Conservation (phyloP, 1,140 invertebrate genomes). For the Globodera rostochiensis region DNA sequence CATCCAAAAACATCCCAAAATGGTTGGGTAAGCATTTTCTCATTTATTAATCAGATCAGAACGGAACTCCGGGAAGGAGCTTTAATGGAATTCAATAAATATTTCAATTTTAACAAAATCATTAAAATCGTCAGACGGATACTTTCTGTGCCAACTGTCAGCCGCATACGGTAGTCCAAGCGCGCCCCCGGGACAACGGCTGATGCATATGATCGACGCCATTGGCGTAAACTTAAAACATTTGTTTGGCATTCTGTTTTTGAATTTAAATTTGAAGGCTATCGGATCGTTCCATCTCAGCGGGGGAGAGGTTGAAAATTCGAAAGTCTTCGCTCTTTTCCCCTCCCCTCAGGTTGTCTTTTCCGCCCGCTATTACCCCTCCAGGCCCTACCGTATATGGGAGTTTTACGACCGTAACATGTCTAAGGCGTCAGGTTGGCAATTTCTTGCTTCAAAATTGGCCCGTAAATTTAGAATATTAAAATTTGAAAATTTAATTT, state of each 20-base stretch:
- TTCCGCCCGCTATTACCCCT: slow-evolving; percentile 64
- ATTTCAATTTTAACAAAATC: slow-evolving; percentile 7
- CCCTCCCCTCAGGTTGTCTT: slow-evolving; percentile 49
- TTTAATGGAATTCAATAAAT: neutral
- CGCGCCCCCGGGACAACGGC: slow-evolving; percentile 56
- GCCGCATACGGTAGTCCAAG: slow-evolving; percentile 59
- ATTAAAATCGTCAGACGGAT: slow-evolving; percentile 56
- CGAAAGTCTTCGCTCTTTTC: neutral
- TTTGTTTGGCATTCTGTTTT: neutral
- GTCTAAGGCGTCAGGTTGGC: slow-evolving; percentile 40
- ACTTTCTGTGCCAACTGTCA: slow-evolving; percentile 63
- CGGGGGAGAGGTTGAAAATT: slow-evolving; percentile 56
- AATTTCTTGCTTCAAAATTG: too few species aligned
- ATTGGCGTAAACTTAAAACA: slow-evolving; percentile 53
- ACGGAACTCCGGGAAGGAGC: neutral
- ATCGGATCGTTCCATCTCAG: slow-evolving; percentile 59
- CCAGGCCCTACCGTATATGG: slow-evolving; percentile 64
- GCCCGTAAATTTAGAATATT: too few species aligned
- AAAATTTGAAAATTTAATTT: too few species aligned
- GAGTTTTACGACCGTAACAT: slow-evolving; percentile 65
- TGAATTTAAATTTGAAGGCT: neutral
- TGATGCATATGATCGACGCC: slow-evolving; percentile 65
- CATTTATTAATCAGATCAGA: neutral
- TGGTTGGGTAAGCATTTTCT: slow-evolving; percentile 52
- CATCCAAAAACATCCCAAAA: slow-evolving; percentile 63